These are phyloP conservation scores for Nothobranchius kuhntae DNA, from an alignment of 2,113 vertebrate genomes.

Conservation along the genomic window DNA sequence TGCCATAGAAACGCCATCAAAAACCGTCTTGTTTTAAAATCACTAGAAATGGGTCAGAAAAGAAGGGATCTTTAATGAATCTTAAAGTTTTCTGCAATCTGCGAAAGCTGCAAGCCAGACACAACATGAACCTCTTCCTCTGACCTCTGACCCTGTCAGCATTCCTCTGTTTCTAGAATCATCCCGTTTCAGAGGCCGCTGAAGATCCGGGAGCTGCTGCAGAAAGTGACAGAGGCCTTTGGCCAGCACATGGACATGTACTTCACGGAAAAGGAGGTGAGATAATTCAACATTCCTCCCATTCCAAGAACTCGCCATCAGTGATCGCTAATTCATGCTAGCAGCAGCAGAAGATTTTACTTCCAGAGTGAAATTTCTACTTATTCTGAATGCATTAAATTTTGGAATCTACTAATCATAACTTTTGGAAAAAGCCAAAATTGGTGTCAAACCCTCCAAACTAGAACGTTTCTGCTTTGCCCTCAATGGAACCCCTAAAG, in stretches of 20 bases:
- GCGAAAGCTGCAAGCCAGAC: slow-evolving; percentile 10
- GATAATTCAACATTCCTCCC: neutral
- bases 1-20: slow-evolving; percentile 22
- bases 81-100: neutral
- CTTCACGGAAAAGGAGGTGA: slow-evolving; percentile 87
- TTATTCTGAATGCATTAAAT: too few relatives aligned
- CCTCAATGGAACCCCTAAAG: too few relatives aligned
- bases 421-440: too few relatives aligned
- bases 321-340: too few relatives aligned
- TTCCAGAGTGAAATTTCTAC: too few relatives aligned
- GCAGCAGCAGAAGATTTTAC: too few relatives aligned
- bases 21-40: neutral
- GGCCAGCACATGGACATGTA: slow-evolving; percentile 91
- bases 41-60: neutral
- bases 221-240: slow-evolving; percentile 90
- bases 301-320: neutral
- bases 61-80: neutral
- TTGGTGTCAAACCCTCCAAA: too few relatives aligned
- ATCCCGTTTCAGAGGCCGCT: slow-evolving; percentile 89
- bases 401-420: too few relatives aligned
- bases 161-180: slow-evolving; percentile 76
- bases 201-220: slow-evolving; percentile 87
- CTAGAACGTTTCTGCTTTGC: too few relatives aligned
- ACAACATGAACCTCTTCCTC: neutral
- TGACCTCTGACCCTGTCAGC: slow-evolving; percentile 24